Conservation (phyloP, 2,888 invertebrate species). For the Diarsia dahlii region DNA sequence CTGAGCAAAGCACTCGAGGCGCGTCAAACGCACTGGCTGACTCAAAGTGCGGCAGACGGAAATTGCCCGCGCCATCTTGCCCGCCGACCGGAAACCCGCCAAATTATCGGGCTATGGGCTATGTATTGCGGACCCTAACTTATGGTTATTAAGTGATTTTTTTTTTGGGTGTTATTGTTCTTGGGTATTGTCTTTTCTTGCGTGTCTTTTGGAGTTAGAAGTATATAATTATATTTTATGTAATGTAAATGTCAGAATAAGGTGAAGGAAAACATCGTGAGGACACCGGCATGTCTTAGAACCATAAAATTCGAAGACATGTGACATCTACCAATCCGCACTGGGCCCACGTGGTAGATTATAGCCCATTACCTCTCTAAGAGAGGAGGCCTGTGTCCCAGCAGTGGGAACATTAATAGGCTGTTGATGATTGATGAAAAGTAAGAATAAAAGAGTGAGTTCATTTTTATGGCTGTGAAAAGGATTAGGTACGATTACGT, state of each 20-base stretch:
- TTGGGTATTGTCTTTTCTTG: conserved; percentile 7
- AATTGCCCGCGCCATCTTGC: conserved; percentile 81
- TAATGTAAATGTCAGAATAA: background rate
- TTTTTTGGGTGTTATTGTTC: conserved; percentile 27
- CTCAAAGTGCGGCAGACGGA: conserved; percentile 75
- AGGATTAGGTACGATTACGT: no score
- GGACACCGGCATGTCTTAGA: no score
- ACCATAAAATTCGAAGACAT: no score
- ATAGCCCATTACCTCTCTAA: no score
- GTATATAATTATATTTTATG: background rate
- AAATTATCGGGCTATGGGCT: conserved; percentile 72
- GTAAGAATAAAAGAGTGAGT: background rate
- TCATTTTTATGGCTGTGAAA: background rate
- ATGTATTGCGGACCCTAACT: conserved; percentile 40
- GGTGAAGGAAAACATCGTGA: no score
- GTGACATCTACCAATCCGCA: no score
- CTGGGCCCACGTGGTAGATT: no score
- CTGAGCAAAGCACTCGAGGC: conserved; percentile 58
- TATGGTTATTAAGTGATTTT: conserved; percentile 60
- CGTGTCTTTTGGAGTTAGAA: background rate
- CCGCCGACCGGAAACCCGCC: conserved; percentile 78
- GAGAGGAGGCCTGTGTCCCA: no score
- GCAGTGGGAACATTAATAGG: no score
- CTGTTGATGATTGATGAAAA: no score
- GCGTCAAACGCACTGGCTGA: conserved; percentile 78